Conservation (phyloP, 2,113 vertebrate genomes). For the Prionailurus viverrinus region DNA sequence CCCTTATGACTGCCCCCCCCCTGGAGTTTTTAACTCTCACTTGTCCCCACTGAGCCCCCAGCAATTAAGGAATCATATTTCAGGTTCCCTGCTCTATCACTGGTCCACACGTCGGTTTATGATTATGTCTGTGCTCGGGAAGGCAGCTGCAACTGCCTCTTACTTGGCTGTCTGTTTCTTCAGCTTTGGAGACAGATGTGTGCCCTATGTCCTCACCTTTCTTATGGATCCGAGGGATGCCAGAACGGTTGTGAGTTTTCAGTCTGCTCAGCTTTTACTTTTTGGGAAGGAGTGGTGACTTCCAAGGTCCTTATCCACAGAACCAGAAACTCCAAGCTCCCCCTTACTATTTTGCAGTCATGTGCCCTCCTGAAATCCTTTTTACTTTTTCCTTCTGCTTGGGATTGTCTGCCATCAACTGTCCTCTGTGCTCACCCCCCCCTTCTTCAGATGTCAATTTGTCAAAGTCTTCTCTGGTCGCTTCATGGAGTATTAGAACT, state of each 20-base stretch:
- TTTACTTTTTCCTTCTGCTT: background rate
- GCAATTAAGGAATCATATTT: background rate
- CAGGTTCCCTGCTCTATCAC: background rate
- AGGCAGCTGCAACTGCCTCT: background rate
- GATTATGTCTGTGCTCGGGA: background rate
- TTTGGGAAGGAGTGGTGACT: background rate
- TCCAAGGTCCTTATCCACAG: background rate
- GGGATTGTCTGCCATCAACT: background rate
- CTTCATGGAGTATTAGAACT: background rate
- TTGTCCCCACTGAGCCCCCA: background rate
- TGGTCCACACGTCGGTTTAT: background rate
- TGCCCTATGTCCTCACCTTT: background rate
- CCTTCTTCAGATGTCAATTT: background rate
- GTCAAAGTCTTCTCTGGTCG: background rate
- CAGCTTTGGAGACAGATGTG: background rate
- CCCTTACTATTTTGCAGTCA: background rate
- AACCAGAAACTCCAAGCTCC: background rate
- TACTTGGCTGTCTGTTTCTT: background rate
- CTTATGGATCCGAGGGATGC: background rate
- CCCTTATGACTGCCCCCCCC: background rate
- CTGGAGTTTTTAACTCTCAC: background rate
- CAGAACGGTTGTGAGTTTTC: background rate
- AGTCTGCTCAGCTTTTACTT: background rate
- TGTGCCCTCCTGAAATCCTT: background rate
- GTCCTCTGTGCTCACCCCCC: background rate